Conservation (phyloP, 2,888 invertebrate species). For the Hartigia nigra region DNA sequence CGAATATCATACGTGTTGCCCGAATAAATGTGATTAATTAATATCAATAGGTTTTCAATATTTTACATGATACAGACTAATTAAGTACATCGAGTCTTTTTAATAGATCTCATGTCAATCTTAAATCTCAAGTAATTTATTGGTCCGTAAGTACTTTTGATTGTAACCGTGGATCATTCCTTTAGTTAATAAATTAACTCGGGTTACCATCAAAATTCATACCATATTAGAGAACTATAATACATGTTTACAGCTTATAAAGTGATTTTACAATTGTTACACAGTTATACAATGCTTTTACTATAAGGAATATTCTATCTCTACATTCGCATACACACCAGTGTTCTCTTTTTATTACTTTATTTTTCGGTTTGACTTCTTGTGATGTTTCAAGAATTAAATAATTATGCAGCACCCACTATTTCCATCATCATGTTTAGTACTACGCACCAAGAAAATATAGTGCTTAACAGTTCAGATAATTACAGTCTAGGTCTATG, state of each 20-base stretch:
- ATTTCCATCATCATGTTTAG: not conserved
- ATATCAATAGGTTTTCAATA: slow-evolving; percentile 30
- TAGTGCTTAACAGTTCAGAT: slow-evolving; percentile 5
- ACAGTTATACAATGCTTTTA: slow-evolving; percentile 7
- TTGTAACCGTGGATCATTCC: slow-evolving; percentile 17
- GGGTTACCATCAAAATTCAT: slow-evolving; percentile 7
- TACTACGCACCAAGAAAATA: slow-evolving; percentile 7
- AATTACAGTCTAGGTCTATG: not conserved
- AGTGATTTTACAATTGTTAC: slow-evolving; percentile 4
- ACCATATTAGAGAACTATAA: not conserved
- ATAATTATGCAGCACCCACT: slow-evolving; percentile 10
- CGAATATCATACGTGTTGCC: not conserved
- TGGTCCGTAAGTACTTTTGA: slow-evolving; percentile 25
- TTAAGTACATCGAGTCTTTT: slow-evolving; percentile 29
- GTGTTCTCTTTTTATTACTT: not conserved
- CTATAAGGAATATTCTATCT: not conserved
- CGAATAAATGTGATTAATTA: slow-evolving; percentile 1
- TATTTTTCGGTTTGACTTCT: not conserved
- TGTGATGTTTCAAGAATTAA: slow-evolving; percentile 5
- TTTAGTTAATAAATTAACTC: slow-evolving; percentile 17
- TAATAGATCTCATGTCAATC: not conserved
- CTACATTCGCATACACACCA: not conserved
- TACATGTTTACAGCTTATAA: slow-evolving; percentile 5
- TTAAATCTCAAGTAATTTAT: slow-evolving; percentile 1
- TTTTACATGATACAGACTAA: slow-evolving; percentile 22